These are phyloP conservation scores for Exocentrus adspersus DNA, from an alignment of 2,888 invertebrate species.

Conservation along the genomic window DNA sequence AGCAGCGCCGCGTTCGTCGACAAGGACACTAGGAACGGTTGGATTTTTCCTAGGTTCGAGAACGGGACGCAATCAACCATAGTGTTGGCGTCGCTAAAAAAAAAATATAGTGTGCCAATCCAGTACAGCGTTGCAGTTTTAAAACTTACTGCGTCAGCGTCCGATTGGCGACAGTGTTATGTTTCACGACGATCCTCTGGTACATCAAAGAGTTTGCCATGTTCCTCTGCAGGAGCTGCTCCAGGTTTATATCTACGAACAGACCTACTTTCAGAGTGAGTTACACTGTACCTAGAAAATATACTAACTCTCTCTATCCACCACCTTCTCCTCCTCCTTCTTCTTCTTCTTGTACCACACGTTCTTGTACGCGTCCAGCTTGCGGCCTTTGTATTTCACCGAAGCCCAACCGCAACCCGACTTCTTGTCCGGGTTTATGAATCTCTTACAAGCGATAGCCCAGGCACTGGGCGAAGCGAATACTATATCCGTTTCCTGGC, in stretches of 20 bases:
- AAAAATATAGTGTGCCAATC: neutral
- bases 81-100: conserved; percentile 85
- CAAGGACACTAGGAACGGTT: conserved; percentile 90
- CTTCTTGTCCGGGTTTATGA: conserved; percentile 90
- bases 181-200: conserved; percentile 77
- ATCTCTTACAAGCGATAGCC: conserved; percentile 92
- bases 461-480: conserved; percentile 92
- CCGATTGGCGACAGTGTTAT: conserved; percentile 79
- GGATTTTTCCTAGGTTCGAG: conserved; percentile 86
- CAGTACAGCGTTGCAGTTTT: neutral
- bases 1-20: conserved; percentile 87
- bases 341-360: conserved; percentile 79
- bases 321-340: conserved; percentile 57
- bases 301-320: conserved; percentile 49
- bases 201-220: conserved; percentile 59
- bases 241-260: conserved; percentile 45
- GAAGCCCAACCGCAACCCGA: conserved; percentile 95
- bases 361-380: conserved; percentile 88
- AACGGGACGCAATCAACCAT: conserved; percentile 91
- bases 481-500: conserved; percentile 86
- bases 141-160: conserved; percentile 78
- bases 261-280: conserved; percentile 9
- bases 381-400: conserved; percentile 87
- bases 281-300: conserved; percentile 5
- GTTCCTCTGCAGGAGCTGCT: conserved; percentile 48